Base-by-base conservation (phyloP, 2,797 vertebrate genomes). In the Dermochelys coriacea region DNA sequence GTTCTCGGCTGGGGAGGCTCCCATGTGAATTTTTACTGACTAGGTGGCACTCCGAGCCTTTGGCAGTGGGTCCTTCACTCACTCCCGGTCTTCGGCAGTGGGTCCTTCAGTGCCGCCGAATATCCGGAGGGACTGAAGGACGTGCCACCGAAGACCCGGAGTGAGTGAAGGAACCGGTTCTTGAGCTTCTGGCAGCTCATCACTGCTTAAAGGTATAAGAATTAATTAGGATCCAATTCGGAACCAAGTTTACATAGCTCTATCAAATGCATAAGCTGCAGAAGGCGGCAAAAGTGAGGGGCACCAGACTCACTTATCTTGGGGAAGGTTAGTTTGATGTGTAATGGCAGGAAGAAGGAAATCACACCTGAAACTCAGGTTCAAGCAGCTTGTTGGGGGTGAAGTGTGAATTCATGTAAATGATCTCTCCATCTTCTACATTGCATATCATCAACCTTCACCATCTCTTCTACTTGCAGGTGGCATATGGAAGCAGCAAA, bases 391-490 rank as follows among this genome's bases (percentile, higher is more conserved):
- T 59, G 27, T 31, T 85, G 37, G 31, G 37, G 77, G 3, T 55
- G 45, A 57, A 79, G 3, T 8, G 12, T 78, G 5, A 49, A 45
- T 8, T 27, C 18, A 5, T 82, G 78, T 19, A 64, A 84, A 16
- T 45, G 0, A 45, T 61, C 77, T 86, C 2, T n/a, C 78, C 50
- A 34, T 78, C 4, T 61, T 2, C 71, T 78, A n/a, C 1, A 10
- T 0, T 3, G 4, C 5, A 71, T 77, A 47, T 61, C 34, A 45
- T 84, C 21, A 5, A 34, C 34, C 77, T 80, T 68, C 0, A 1
- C 27, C 86, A 82, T 68, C 80, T 12, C 12, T 34, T 57, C 14
- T 77, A 41, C 8, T n/a, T 80, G n/a, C 49, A 8, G 29, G 57
- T 59, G 29, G 57, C 57, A 59, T 59, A 21, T 84, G 80, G 45